Evolutionary conservation across 2,888 invertebrate species (phyloP), one percentile per base, ranked within the genome.

Genomic region (Phengaris alcon): DNA sequence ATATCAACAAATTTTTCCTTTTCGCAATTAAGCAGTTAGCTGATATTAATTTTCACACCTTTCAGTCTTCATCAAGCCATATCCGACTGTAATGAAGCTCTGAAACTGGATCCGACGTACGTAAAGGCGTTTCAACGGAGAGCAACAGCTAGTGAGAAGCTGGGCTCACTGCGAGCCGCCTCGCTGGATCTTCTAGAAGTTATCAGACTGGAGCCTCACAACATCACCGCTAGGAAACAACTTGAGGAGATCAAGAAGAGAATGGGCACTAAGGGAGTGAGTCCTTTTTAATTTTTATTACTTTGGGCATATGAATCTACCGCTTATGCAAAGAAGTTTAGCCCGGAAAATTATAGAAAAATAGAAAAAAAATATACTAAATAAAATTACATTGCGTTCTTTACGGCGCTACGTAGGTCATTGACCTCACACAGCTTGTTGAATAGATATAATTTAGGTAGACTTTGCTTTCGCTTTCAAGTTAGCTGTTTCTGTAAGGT

Each of bases 111-210:
- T 86, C 94, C 95, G 0, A 94, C 94, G 0, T 98, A 98, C 81
- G 95, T 97, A 0, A 99, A 99, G 89, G 98, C 98, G 0, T 95
- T 97, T 78, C 96, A 96, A 80, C 94, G 98, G 1, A 94, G 98
- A 80, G 97, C 97, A 80, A 95, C 95, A 76, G 97, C 96, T 0
- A 94, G 97, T 76, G 95, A 96, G 82, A 94, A 94, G 6, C 90
- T 97, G 0, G 95, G 96, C 51, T 96, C 96, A 69, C 94, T 96
- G 22, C 90, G 95, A 22, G 94, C 96, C 68, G 98, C 98, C 0
- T 94, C 95, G 59, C 88, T 90, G 52, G 98, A 98, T 87, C 94
- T 97, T 77, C 88, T 92, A 54, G 94, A 94, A 80, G 95, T 97
- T 0, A 86, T 98, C 57, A 91, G 94, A 81, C 86, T 97, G n/a